Evolutionary conservation across 2,797 vertebrate genomes (phyloP).

Genomic region (Argya squamiceps): DNA sequence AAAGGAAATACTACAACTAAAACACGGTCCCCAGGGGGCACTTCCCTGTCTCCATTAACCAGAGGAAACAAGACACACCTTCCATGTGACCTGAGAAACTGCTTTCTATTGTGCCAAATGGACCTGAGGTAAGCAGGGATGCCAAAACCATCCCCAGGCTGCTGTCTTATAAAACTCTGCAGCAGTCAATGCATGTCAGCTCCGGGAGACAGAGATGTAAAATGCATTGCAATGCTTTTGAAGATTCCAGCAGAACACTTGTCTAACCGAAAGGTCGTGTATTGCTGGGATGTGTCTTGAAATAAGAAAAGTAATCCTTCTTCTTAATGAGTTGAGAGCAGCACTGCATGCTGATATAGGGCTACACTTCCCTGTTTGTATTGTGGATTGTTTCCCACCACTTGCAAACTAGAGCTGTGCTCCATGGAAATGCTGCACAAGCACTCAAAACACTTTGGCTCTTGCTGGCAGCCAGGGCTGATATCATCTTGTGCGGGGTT

Average conservation of each 20-base stretch:
- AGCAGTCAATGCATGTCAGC: background rate
- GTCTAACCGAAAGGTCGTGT: background rate
- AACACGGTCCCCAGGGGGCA: background rate
- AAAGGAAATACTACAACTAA: conserved; percentile 37
- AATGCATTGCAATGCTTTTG: background rate
- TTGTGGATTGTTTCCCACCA: background rate
- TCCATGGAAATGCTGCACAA: accelerated
- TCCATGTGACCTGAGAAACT: background rate
- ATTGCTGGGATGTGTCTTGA: background rate
- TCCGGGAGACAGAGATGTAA: background rate
- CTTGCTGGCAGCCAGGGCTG: background rate
- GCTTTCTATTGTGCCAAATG: accelerated
- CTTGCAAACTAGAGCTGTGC: background rate
- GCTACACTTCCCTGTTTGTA: background rate
- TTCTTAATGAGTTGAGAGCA: background rate
- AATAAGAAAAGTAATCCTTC: background rate
- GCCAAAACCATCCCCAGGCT: background rate
- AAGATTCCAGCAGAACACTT: background rate
- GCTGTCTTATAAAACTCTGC: background rate
- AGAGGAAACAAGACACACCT: conserved; percentile 2
- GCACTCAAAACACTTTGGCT: background rate
- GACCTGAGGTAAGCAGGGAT: background rate
- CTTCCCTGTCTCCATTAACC: background rate
- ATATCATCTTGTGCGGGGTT: background rate
- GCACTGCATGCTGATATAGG: background rate